These are phyloP conservation scores for Rachycentron canadum DNA, from an alignment of 2,797 vertebrate species.

Conservation along the genomic window DNA sequence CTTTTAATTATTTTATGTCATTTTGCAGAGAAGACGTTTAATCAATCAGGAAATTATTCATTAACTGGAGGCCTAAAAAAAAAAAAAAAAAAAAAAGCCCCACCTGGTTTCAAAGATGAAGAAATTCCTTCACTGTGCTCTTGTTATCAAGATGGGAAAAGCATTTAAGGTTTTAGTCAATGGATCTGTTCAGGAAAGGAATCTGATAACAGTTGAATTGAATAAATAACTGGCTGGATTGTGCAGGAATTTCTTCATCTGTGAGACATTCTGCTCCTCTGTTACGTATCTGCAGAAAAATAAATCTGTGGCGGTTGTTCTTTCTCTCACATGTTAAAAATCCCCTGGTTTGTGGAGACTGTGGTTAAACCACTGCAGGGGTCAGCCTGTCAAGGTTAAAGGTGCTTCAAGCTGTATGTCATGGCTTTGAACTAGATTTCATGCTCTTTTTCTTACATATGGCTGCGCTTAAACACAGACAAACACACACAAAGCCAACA, in stretches of 20 bases:
- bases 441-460: background rate
- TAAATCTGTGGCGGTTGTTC: background rate
- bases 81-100: no score
- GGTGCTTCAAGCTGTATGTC: conserved; percentile 21
- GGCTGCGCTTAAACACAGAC: background rate
- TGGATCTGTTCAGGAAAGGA: background rate
- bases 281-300: background rate
- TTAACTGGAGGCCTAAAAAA: background rate
- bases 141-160: background rate
- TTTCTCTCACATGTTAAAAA: background rate
- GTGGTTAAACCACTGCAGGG: background rate
- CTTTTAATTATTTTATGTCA: background rate
- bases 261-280: background rate
- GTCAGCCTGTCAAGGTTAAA: conserved; percentile 25
- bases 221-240: background rate
- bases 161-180: background rate
- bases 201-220: background rate
- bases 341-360: conserved; percentile 8
- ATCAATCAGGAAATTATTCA: background rate
- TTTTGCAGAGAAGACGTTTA: no score
- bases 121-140: background rate
- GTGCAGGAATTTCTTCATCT: conserved; percentile 4
- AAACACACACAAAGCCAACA: background rate
- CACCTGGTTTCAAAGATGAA: background rate
- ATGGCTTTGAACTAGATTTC: conserved; percentile 41